Conservation (phyloP, 2,113 vertebrate species). For the Archilochus colubris region DNA sequence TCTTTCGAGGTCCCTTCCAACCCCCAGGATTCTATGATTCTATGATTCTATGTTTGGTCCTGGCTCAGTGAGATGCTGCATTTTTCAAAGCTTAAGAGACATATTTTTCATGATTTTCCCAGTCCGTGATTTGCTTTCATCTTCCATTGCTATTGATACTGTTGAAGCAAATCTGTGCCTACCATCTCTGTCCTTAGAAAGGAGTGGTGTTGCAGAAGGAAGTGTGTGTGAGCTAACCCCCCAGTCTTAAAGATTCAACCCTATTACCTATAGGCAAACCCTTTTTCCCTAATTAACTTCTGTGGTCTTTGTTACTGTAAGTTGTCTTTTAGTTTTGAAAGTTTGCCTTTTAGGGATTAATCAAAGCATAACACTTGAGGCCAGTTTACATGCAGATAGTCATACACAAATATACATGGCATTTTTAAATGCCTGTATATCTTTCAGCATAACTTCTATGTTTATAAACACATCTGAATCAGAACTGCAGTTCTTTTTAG, state of each 20-base stretch:
- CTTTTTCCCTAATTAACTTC: neutral
- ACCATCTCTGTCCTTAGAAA: neutral
- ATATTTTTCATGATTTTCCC: neutral
- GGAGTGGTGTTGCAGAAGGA: neutral
- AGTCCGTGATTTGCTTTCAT: neutral
- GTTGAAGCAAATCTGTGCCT: neutral
- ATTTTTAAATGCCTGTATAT: neutral
- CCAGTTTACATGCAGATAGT: neutral
- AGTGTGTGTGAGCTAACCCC: neutral
- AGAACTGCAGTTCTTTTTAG: constrained; percentile 22
- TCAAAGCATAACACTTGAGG: constrained; percentile 1
- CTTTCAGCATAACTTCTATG: neutral
- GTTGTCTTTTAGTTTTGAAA: neutral
- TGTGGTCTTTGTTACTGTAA: neutral
- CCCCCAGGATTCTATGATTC: too few relatives aligned
- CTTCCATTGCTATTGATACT: neutral
- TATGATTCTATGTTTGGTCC: neutral
- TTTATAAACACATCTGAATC: constrained; percentile 43
- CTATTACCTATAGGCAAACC: neutral
- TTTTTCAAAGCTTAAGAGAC: neutral
- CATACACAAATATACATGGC: neutral
- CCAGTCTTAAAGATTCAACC: neutral
- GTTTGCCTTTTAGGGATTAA: neutral
- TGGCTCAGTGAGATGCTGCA: neutral
- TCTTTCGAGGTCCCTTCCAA: too few relatives aligned